Conservation (phyloP, 1,140 invertebrate species). For the Theocolax elegans region DNA sequence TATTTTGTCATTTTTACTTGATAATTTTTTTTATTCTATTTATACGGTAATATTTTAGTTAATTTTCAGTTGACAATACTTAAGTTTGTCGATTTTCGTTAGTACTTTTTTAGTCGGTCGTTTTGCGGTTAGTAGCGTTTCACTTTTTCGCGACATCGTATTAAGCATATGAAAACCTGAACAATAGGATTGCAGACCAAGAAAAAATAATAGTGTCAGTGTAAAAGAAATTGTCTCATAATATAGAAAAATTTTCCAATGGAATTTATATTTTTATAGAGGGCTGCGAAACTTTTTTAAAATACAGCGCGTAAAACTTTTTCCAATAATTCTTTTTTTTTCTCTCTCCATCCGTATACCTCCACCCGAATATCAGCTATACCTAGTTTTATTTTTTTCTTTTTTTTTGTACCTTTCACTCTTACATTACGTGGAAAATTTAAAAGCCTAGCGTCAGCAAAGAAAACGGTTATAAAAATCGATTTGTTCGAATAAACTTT, state of each 20-base stretch:
- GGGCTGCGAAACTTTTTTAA: not conserved
- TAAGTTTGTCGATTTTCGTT: too few relatives aligned
- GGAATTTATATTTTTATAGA: constrained; percentile 1
- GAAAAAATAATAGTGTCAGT: too few relatives aligned
- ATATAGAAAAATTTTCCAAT: not conserved
- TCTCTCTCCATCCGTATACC: not conserved
- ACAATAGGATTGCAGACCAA: too few relatives aligned
- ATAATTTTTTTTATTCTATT: too few relatives aligned
- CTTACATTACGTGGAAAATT: constrained; percentile 13
- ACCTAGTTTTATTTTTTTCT: too few relatives aligned
- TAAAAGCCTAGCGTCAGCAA: constrained; percentile 21
- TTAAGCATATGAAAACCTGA: too few relatives aligned
- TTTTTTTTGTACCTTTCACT: not conserved
- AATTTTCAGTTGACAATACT: too few relatives aligned
- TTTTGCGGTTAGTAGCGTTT: too few relatives aligned
- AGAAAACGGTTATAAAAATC: not conserved
- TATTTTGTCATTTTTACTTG: too few relatives aligned
- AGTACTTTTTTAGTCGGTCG: too few relatives aligned
- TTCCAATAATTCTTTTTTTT: constrained; percentile 12
- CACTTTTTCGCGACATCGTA: too few relatives aligned
- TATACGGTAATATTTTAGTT: too few relatives aligned
- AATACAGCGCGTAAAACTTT: constrained; percentile 7
- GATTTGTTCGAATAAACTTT: constrained; percentile 2
- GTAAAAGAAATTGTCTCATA: not conserved
- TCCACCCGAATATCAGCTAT: not conserved